These are phyloP conservation scores for Melolontha melolontha DNA, from an alignment of 2,888 invertebrate genomes.

Conservation along the genomic window DNA sequence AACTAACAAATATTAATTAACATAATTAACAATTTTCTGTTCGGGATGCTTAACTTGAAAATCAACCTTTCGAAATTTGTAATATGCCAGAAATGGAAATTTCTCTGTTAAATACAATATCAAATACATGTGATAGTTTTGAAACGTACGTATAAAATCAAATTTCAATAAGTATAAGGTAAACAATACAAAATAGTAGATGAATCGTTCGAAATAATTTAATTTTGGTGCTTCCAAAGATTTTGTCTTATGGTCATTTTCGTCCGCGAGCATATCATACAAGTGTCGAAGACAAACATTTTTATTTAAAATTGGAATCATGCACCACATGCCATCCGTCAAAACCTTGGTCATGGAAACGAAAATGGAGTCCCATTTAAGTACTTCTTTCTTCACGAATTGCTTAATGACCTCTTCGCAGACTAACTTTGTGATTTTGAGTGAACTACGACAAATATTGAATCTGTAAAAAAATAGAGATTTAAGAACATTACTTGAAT, in stretches of 20 bases:
- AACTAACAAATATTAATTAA: not conserved
- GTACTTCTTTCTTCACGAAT: slow-evolving; percentile 73
- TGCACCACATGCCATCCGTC: slow-evolving; percentile 76
- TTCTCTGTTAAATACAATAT: slow-evolving; percentile 73
- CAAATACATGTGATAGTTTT: slow-evolving; percentile 72
- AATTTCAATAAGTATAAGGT: slow-evolving; percentile 54
- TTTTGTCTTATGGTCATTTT: slow-evolving; percentile 6
- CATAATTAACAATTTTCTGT: slow-evolving; percentile 11
- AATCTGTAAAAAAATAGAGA: slow-evolving; percentile 67
- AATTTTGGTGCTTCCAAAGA: slow-evolving; percentile 1
- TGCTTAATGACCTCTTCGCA: slow-evolving; percentile 71
- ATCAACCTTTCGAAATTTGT: slow-evolving; percentile 35
- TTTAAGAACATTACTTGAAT: no score
- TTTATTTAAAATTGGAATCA: slow-evolving; percentile 74
- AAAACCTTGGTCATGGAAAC: slow-evolving; percentile 74
- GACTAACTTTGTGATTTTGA: slow-evolving; percentile 73
- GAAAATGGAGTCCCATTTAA: slow-evolving; percentile 73
- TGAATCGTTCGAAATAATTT: slow-evolving; percentile 15
- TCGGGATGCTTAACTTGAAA: slow-evolving; percentile 16
- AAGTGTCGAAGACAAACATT: slow-evolving; percentile 63
- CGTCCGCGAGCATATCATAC: slow-evolving; percentile 34
- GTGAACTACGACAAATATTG: slow-evolving; percentile 75
- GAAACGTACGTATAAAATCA: slow-evolving; percentile 69
- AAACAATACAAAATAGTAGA: slow-evolving; percentile 26
- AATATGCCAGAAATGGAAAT: slow-evolving; percentile 77